phyloP scores from a whole-genome alignment of 2,797 vertebrate species.

The Fratercula arctica region DNA sequence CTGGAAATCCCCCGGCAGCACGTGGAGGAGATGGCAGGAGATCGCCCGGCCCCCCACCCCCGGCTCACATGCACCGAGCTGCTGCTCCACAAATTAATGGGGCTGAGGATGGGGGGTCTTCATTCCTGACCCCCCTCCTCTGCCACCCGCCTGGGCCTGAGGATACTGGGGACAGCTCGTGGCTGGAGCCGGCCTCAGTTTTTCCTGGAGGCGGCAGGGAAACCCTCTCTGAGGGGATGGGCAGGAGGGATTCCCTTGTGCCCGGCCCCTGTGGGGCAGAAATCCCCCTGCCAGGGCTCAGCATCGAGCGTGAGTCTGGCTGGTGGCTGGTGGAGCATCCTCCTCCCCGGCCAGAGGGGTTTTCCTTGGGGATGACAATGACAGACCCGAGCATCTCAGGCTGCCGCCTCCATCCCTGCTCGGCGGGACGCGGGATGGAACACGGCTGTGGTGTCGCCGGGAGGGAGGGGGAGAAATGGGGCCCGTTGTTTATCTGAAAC shows the following conservation, averaged over 20 bases:
- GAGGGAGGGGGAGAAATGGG: neutral
- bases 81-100: neutral
- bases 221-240: accelerated
- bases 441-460: accelerated
- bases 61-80: accelerated
- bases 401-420: neutral
- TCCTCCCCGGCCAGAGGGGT: neutral
- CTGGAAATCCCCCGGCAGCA: neutral
- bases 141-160: neutral
- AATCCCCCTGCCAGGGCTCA: neutral
- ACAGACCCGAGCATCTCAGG: accelerated
- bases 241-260: neutral
- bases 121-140: neutral
- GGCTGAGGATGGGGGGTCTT: accelerated
- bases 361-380: neutral
- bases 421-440: neutral
- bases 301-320: accelerated
- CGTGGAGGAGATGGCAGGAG: neutral
- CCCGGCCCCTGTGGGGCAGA: neutral
- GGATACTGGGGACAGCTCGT: accelerated
- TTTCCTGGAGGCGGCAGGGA: neutral
- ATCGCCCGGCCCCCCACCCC: accelerated
- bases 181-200: neutral
- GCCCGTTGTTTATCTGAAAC: neutral
- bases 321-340: neutral